A percentile compares a stretch with the other conserved stretches of the same genome.
phyloP scores from a whole-genome alignment of 1,140 invertebrate genomes.

The Tetragnatha versicolor region DNA sequence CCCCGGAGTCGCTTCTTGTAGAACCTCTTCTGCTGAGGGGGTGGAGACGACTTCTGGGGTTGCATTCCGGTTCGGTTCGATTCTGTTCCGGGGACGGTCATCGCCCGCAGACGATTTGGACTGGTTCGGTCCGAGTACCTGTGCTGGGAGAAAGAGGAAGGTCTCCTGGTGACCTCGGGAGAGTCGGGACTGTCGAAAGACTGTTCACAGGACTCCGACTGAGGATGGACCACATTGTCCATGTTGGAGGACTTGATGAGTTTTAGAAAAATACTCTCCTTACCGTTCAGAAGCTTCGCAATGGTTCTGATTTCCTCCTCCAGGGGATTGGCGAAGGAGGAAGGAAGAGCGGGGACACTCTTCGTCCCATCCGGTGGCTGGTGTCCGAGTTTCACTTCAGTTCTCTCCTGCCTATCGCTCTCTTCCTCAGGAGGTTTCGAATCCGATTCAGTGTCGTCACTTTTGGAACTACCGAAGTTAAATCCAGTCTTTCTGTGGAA shows the following conservation, averaged over 20 bases:
- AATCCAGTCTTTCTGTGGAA: too few relatives aligned
- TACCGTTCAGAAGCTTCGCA: constrained; percentile 31
- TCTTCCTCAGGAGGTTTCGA: background rate
- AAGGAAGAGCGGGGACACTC: background rate
- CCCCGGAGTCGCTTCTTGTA: constrained; percentile 75
- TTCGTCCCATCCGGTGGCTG: background rate
- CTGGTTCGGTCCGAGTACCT: constrained; percentile 2
- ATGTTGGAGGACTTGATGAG: constrained; percentile 34
- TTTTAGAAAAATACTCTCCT: constrained; percentile 39
- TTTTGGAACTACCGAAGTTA: background rate
- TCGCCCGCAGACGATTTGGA: constrained; percentile 7
- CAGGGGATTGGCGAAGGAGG: background rate
- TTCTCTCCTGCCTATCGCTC: background rate
- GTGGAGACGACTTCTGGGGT: background rate
- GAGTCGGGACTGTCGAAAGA: background rate
- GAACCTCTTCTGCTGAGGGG: constrained; percentile 66
- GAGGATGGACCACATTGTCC: background rate
- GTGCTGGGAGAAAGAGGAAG: background rate
- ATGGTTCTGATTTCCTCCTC: constrained; percentile 44
- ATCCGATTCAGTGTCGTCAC: background rate
- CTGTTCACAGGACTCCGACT: background rate
- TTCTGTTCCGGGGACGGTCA: constrained; percentile 32
- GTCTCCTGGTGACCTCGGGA: background rate
- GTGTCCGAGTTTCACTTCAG: background rate
- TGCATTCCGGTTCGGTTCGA: background rate